These are phyloP conservation scores for Clanis bilineata DNA, from an alignment of 2,888 invertebrate species.

Conservation along the genomic window DNA sequence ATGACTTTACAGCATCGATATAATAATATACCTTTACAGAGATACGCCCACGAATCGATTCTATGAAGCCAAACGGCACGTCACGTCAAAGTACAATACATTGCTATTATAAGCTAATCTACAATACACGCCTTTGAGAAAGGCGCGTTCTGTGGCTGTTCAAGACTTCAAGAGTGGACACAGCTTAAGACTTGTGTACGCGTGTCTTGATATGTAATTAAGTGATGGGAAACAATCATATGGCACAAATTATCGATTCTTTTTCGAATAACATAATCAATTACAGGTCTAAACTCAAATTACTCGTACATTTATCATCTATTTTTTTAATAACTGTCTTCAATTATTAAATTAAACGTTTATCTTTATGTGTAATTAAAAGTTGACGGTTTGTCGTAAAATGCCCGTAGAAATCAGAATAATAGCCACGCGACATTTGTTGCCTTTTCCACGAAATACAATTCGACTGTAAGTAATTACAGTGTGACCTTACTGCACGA, in stretches of 20 bases:
- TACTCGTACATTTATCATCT: neutral
- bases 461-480: constrained; percentile 30
- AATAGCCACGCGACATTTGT: constrained; percentile 29
- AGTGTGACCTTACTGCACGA: constrained; percentile 30
- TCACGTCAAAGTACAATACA: too few species aligned
- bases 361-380: neutral
- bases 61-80: too few species aligned
- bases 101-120: too few species aligned
- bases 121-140: too few species aligned
- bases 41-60: too few species aligned
- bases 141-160: too few species aligned
- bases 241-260: neutral
- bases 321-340: neutral
- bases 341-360: neutral
- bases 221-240: neutral
- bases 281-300: neutral
- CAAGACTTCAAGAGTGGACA: too few species aligned
- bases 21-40: too few species aligned
- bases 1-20: too few species aligned
- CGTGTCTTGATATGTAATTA: neutral
- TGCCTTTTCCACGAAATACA: constrained; percentile 35
- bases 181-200: too few species aligned
- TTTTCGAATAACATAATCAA: neutral
- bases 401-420: neutral
- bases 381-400: neutral